Base-by-base conservation (phyloP, 2,888 invertebrate genomes). In the Seira ritae region DNA sequence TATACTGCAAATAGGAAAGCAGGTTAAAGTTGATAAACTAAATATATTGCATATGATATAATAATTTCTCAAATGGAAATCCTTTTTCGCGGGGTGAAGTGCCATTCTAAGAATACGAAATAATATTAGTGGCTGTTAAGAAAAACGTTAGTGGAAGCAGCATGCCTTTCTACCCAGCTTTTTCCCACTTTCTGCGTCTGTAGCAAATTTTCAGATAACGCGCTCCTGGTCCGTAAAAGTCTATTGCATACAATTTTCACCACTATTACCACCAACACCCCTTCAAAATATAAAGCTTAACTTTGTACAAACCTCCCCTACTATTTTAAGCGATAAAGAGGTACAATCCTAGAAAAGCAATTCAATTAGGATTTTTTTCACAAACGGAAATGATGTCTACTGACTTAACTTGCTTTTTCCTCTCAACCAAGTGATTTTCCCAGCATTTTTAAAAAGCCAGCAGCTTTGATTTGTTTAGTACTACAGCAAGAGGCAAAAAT, bases 321-420 rank as follows among this genome's bases (percentile, higher is more conserved):
- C 24, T n/a, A n/a, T 20, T 67, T 75, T 37, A 77, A 31, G n/a
- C 69, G 31, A 60, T 22, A 20, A 19, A 74, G 65, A 60, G 69
- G 20, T 31, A 65, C 80, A 80, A 80, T 80, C 80, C 80, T n/a
- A 80, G 73, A 80, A n/a, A 74, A 85, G 85, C 85, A 85, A 85
- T 85, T 85, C 85, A 85, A 85, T 85, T 85, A 85, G 85, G 85
- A 85, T 85, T 80, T 80, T 80, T 80, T 79, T 62, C 17, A 60
- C 65, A 73, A n/a, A 50, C 80, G 80, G 80, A 80, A 80, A 80
- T 80, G 80, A 80, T 75, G 66, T 23, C 42, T 67, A 46, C 37
- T 79, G 71, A 78, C 70, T 77, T 37, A 37, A 78, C 50, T 66
- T 65, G 19, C 31, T n/a, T n/a, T n/a, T n/a, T n/a, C n/a, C n/a